phyloP scores from a whole-genome alignment of 2,888 invertebrate genomes.

The Bombyx huttoni region DNA sequence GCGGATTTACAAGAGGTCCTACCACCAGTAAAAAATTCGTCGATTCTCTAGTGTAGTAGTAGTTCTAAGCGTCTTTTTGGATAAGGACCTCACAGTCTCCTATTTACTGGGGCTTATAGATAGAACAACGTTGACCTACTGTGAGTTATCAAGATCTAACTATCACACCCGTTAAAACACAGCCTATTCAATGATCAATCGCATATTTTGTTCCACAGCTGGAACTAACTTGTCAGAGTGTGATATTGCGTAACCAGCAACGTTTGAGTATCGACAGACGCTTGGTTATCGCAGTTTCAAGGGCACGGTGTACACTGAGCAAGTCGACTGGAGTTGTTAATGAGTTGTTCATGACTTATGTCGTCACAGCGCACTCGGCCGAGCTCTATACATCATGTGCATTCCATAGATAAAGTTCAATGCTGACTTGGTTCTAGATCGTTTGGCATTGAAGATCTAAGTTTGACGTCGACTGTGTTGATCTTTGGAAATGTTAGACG shows the following conservation, averaged over 20 bases:
- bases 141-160: too few relatives aligned
- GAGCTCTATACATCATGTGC: slow-evolving; percentile 13
- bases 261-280: slow-evolving; percentile 29
- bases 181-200: too few relatives aligned
- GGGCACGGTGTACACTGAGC: slow-evolving; percentile 26
- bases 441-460: slow-evolving; percentile 2
- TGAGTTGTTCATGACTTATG: slow-evolving; percentile 32
- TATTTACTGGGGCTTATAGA: too few relatives aligned
- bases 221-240: slow-evolving; percentile 8
- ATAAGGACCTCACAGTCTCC: too few relatives aligned
- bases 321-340: slow-evolving; percentile 32
- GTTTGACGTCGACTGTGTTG: not conserved
- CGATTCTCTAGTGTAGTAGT: too few relatives aligned
- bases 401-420: slow-evolving; percentile 49
- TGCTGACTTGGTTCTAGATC: slow-evolving; percentile 17
- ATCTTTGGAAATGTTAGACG: too few relatives aligned
- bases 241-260: slow-evolving; percentile 31
- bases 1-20: too few relatives aligned
- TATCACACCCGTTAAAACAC: too few relatives aligned
- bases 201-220: not conserved
- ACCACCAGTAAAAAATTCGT: too few relatives aligned
- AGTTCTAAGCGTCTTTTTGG: too few relatives aligned
- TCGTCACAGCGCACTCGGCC: slow-evolving; percentile 18
- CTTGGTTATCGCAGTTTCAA: slow-evolving; percentile 47
- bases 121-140: too few relatives aligned